Conservation (phyloP, 64 coral and sea anemone genomes). For the Montipora sp. region DNA sequence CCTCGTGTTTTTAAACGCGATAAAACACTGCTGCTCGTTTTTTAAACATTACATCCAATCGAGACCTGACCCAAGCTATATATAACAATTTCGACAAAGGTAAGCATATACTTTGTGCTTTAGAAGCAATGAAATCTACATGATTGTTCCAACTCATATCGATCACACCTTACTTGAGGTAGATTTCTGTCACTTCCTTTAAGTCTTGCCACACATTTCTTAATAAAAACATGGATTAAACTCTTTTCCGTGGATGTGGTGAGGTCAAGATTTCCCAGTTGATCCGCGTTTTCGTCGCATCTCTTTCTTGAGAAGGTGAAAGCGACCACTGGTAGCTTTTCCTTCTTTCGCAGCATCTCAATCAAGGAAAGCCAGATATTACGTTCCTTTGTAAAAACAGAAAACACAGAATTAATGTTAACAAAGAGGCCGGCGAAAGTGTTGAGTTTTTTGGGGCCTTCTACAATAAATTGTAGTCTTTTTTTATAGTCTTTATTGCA, state of each 20-base stretch:
- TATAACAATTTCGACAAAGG: too few relatives aligned
- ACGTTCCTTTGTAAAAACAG: constrained; percentile 61
- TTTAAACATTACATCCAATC: too few relatives aligned
- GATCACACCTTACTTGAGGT: constrained; percentile 73
- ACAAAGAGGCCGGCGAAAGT: neutral
- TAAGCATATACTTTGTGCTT: too few relatives aligned
- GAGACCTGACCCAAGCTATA: too few relatives aligned
- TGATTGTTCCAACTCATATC: too few relatives aligned
- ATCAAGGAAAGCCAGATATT: constrained; percentile 89
- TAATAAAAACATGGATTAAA: constrained; percentile 76
- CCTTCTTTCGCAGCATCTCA: constrained; percentile 88
- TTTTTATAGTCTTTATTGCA: too few relatives aligned
- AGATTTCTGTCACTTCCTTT: constrained; percentile 70
- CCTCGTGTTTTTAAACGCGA: too few relatives aligned
- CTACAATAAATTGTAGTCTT: too few relatives aligned
- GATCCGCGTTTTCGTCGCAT: constrained; percentile 88
- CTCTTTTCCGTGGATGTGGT: constrained; percentile 83
- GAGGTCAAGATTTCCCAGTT: constrained; percentile 78
- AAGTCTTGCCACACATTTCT: constrained; percentile 81
- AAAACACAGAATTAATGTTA: neutral
- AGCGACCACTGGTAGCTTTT: constrained; percentile 88
- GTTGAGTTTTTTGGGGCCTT: neutral
- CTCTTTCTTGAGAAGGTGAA: constrained; percentile 94
- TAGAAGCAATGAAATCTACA: too few relatives aligned
- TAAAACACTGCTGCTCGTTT: too few relatives aligned